Percentiles rank a stretch among this genome's conserved stretches.
Conservation (phyloP, 2,888 invertebrate species). For the Drosophila hamatofila region DNA sequence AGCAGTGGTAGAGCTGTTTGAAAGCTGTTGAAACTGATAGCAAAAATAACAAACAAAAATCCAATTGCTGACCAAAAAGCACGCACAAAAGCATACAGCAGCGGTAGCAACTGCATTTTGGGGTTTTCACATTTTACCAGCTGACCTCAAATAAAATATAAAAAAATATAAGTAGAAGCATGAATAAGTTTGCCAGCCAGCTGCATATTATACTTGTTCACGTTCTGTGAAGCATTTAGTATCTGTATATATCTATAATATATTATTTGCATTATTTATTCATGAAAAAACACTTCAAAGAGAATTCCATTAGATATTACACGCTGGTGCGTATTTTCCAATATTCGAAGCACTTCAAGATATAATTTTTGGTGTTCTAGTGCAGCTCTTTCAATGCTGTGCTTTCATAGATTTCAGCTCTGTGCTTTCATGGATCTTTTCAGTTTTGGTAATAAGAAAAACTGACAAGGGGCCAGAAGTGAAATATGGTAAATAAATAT, state of each 20-base stretch:
- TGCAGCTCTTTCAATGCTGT: too few species aligned
- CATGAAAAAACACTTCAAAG: background rate
- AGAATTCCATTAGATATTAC: background rate
- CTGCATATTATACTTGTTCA: background rate
- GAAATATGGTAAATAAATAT: too few species aligned
- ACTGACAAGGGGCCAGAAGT: too few species aligned
- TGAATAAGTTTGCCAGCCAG: background rate
- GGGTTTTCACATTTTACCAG: background rate
- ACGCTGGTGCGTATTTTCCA: background rate
- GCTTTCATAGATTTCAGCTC: too few species aligned
- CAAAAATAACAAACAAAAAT: conserved; percentile 20
- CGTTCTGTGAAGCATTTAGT: background rate
- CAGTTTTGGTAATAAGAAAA: too few species aligned
- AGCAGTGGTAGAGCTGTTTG: background rate
- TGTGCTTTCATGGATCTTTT: too few species aligned
- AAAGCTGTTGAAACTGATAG: conserved; percentile 27
- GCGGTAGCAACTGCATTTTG: conserved; percentile 8
- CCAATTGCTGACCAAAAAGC: conserved; percentile 14
- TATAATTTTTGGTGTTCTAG: too few species aligned
- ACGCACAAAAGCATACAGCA: conserved; percentile 33
- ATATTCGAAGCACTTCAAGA: background rate
- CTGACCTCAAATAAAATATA: background rate
- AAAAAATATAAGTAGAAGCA: background rate
- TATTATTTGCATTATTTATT: background rate
- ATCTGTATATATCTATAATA: background rate